Evolutionary conservation across 2,797 vertebrate genomes (phyloP).

Genomic region (Halcyon chelicuti): DNA sequence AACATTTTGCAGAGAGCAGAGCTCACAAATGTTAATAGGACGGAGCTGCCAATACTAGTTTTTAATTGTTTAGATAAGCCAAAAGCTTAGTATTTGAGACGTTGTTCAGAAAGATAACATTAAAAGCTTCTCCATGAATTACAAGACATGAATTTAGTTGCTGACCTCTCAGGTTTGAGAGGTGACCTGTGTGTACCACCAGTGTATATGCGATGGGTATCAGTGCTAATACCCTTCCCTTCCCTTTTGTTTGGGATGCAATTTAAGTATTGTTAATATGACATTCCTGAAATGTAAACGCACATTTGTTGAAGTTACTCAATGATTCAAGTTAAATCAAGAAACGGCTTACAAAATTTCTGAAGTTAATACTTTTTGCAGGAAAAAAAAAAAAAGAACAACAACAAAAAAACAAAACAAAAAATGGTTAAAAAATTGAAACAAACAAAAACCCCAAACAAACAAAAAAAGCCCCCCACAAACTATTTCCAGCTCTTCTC

Average conservation of each 20-base stretch:
- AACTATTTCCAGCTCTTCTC: not conserved
- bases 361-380: not conserved
- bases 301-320: not conserved
- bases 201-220: accelerated
- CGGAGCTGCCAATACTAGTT: not conserved
- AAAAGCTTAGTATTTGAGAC: not conserved
- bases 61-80: not conserved
- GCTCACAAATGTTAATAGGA: not conserved
- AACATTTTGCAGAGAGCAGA: not conserved
- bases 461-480: no score
- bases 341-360: not conserved
- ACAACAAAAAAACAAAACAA: no score
- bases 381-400: no score
- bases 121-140: not conserved
- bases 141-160: not conserved
- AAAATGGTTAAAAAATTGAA: no score
- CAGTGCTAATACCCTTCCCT: not conserved
- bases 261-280: not conserved
- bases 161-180: not conserved
- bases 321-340: not conserved
- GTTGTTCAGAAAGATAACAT: not conserved
- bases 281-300: not conserved
- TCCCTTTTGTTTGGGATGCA: not conserved
- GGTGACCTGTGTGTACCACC: not conserved
- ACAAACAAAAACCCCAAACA: no score